Conservation (phyloP, 2,113 vertebrate species). For the Eolophus roseicapilla region DNA sequence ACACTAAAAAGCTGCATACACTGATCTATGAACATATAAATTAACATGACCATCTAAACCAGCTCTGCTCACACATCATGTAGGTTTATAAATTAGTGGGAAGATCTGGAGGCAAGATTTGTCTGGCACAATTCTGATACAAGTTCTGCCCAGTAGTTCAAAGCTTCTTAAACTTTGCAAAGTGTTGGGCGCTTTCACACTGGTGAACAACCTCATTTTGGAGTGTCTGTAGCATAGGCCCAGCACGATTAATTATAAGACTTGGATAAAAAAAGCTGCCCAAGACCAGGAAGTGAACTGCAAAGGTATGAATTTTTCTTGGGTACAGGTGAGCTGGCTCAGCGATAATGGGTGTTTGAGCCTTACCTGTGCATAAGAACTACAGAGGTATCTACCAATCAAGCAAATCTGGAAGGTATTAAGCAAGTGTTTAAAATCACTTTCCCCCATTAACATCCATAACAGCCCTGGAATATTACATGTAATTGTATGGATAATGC, state of each 20-base stretch:
- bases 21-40: background rate
- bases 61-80: background rate
- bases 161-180: background rate
- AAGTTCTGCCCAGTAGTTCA: background rate
- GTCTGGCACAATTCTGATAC: background rate
- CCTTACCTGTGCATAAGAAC: background rate
- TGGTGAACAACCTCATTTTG: background rate
- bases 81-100: background rate
- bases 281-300: background rate
- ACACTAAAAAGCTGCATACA: background rate
- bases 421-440: background rate
- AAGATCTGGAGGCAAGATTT: background rate
- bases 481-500: background rate
- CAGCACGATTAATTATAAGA: background rate
- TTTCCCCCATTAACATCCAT: background rate
- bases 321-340: background rate
- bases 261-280: background rate
- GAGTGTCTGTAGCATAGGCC: too few species aligned
- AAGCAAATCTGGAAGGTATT: background rate
- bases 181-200: background rate
- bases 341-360: background rate
- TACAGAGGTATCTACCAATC: background rate
- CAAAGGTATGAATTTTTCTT: background rate
- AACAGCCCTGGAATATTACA: background rate
- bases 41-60: background rate